phyloP scores from a whole-genome alignment of 2,113 vertebrate genomes.

The Albula glossodonta region DNA sequence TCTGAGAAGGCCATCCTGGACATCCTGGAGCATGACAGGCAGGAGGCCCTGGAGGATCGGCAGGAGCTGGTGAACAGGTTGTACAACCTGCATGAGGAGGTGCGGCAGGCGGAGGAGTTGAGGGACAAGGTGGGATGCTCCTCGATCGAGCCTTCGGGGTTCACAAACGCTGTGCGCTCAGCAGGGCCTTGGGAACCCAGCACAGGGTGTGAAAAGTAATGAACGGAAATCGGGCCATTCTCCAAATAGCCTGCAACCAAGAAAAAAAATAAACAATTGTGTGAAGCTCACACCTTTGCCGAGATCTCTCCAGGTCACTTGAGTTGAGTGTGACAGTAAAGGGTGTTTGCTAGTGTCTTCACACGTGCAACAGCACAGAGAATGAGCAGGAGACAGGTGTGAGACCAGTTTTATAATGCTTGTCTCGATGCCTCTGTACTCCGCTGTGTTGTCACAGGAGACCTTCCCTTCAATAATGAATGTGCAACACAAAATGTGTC shows the following conservation, averaged over 20 bases:
- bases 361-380: not conserved
- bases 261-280: not conserved
- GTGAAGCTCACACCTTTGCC: not conserved
- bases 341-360: not conserved
- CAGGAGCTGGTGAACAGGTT: conserved; percentile 93
- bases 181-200: not conserved
- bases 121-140: conserved; percentile 83
- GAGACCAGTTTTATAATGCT: not conserved
- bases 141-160: not conserved
- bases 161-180: not conserved
- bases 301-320: not conserved
- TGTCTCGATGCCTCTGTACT: not conserved
- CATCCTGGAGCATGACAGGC: conserved; percentile 94
- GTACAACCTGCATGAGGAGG: conserved; percentile 91
- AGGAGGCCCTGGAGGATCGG: conserved; percentile 93
- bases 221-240: not conserved
- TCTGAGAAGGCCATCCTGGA: conserved; percentile 95
- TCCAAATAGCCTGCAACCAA: not conserved
- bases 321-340: not conserved
- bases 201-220: not conserved
- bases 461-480: not conserved
- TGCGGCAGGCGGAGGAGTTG: conserved; percentile 90
- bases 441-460: not conserved
- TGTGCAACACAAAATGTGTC: not conserved
- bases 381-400: not conserved